A percentile compares a stretch with the other conserved stretches of the same genome.
Conservation (phyloP, 2,888 invertebrate genomes). For the Abscondita cerata region DNA sequence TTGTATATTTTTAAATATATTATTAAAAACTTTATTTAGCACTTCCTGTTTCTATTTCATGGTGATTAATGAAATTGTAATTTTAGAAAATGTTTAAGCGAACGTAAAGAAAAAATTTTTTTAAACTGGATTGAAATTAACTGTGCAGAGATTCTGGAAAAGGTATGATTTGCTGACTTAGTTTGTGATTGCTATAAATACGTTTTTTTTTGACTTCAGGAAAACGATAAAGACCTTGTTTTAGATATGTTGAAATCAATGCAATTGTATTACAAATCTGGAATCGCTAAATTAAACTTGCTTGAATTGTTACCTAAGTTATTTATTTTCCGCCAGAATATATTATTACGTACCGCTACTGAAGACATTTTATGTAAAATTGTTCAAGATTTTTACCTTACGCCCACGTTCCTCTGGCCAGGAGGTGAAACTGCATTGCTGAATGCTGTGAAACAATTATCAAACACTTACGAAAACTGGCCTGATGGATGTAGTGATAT, state of each 20-base stretch:
- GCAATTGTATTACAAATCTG: not conserved
- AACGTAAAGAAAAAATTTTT: not conserved
- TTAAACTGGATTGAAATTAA: not conserved
- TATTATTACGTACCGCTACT: not conserved
- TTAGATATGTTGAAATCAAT: not conserved
- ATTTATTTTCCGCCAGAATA: not conserved
- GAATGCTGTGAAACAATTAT: not conserved
- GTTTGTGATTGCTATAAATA: not conserved
- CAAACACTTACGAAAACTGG: conserved; percentile 13
- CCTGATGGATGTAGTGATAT: not conserved
- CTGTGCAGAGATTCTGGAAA: not conserved
- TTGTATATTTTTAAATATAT: no score
- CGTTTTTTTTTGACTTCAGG: not conserved
- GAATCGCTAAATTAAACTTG: not conserved
- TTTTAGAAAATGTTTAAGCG: not conserved
- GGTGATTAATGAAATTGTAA: no score
- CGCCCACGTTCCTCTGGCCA: not conserved
- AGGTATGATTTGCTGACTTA: not conserved
- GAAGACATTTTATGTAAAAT: not conserved
- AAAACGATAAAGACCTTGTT: not conserved
- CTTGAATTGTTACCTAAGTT: not conserved
- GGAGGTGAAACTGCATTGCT: not conserved
- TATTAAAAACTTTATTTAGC: no score
- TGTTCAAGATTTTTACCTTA: not conserved
- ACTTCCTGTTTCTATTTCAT: no score